Conservation (phyloP, 2,888 invertebrate species). For the Andrena bucephala region DNA sequence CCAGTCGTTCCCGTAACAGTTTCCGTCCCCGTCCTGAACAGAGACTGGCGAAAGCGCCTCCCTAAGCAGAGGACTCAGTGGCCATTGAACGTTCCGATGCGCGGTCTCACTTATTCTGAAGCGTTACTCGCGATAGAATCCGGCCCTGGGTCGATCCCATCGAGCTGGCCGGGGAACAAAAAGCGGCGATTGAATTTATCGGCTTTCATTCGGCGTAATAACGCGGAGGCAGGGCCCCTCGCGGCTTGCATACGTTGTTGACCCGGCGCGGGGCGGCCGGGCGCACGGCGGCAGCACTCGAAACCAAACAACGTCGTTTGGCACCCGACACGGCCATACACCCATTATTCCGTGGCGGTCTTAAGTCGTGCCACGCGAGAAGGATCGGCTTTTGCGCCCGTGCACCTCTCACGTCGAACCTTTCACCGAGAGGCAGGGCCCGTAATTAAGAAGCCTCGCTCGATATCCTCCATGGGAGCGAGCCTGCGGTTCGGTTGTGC, state of each 20-base stretch:
- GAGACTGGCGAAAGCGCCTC: background rate
- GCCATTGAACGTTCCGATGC: conserved; percentile 15
- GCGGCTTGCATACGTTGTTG: conserved; percentile 28
- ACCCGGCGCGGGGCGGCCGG: conserved; percentile 22
- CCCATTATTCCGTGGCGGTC: conserved; percentile 59
- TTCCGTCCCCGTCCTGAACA: background rate
- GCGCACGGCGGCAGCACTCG: conserved; percentile 33
- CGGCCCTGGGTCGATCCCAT: conserved; percentile 19
- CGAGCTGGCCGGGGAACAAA: conserved; percentile 38
- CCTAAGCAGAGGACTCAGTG: conserved; percentile 2
- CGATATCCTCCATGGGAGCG: conserved; percentile 66
- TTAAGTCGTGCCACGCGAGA: conserved; percentile 65
- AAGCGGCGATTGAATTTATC: conserved; percentile 56
- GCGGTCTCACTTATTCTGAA: conserved; percentile 40
- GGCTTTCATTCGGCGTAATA: conserved; percentile 54
- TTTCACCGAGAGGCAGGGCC: conserved; percentile 58
- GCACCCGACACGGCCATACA: conserved; percentile 53
- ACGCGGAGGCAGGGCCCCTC: conserved; percentile 36
- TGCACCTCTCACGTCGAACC: conserved; percentile 42
- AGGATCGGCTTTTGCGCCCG: conserved; percentile 47
- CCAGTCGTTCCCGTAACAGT: background rate
- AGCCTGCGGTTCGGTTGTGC: conserved; percentile 52
- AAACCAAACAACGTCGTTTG: conserved; percentile 52
- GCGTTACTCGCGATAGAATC: conserved; percentile 18
- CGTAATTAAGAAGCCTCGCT: conserved; percentile 73